These are phyloP conservation scores for Ectobius pallidus DNA, from an alignment of 2,888 invertebrate genomes.

Conservation along the genomic window DNA sequence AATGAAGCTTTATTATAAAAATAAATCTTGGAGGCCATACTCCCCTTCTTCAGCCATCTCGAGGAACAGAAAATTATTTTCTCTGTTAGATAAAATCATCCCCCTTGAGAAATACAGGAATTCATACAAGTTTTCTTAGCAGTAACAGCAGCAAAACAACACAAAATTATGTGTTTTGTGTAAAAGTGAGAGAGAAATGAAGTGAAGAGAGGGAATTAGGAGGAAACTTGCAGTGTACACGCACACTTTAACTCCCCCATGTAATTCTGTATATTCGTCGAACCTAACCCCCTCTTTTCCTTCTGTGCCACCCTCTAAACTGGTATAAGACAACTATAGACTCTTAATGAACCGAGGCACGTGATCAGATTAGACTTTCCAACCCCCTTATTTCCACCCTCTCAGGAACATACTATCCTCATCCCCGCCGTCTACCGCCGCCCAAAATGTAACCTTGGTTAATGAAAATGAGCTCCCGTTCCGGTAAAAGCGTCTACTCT, in stretches of 20 bases:
- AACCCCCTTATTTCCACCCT: slow-evolving; percentile 5
- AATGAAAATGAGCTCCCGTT: slow-evolving; percentile 6
- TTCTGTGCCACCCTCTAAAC: not conserved
- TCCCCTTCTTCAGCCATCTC: too few species aligned
- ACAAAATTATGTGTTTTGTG: not conserved
- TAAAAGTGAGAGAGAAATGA: not conserved
- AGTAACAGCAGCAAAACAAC: not conserved
- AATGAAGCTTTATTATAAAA: too few species aligned
- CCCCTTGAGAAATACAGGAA: too few species aligned
- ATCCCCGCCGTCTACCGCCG: not conserved
- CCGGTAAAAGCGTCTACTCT: not conserved
- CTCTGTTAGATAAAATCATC: too few species aligned
- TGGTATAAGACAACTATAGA: slow-evolving; percentile 27
- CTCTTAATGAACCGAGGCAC: slow-evolving; percentile 24
- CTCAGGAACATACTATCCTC: not conserved
- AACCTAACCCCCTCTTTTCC: not conserved
- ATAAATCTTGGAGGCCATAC: too few species aligned
- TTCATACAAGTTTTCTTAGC: too few species aligned
- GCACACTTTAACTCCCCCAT: not conserved
- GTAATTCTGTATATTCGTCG: slow-evolving; percentile 8
- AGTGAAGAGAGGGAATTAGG: not conserved
- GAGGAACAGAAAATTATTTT: too few species aligned
- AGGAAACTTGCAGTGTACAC: not conserved
- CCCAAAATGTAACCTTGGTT: slow-evolving; percentile 8
- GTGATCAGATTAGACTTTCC: slow-evolving; percentile 21